Conservation (phyloP, 2,888 invertebrate species). For the Himalopsyche anomala region DNA sequence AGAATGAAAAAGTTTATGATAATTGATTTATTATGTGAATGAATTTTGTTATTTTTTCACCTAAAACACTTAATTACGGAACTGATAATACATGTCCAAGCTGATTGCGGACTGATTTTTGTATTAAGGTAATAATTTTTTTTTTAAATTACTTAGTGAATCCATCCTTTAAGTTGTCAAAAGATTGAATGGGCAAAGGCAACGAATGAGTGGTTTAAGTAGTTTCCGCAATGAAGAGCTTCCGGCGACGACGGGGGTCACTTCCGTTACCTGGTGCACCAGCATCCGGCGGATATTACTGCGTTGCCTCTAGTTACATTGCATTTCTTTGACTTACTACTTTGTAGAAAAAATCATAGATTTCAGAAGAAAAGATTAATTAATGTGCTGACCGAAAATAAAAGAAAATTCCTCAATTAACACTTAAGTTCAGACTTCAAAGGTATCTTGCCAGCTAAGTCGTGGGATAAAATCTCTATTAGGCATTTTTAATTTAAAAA, state of each 20-base stretch:
- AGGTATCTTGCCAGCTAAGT: too few species aligned
- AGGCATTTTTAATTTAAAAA: too few species aligned
- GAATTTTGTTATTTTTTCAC: too few species aligned
- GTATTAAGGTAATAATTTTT: neutral
- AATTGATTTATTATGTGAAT: too few species aligned
- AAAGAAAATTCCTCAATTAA: too few species aligned
- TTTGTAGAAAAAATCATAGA: neutral
- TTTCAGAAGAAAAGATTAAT: neutral
- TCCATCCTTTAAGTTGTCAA: neutral
- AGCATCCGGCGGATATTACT: constrained; percentile 8
- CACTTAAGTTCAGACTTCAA: too few species aligned
- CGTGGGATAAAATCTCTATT: too few species aligned
- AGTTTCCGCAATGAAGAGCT: neutral
- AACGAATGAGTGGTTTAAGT: neutral
- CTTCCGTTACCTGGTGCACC: constrained; percentile 29
- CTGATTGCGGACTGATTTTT: too few species aligned
- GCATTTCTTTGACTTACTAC: neutral
- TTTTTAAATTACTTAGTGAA: neutral
- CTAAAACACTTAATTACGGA: too few species aligned
- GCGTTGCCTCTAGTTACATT: neutral
- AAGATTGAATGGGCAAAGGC: neutral
- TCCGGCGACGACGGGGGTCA: constrained; percentile 7
- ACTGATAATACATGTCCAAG: too few species aligned
- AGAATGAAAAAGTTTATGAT: too few species aligned
- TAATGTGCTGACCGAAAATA: too few species aligned